Evolutionary conservation across 2,888 invertebrate species (phyloP).

Genomic region (Scaptomyza polygonia): DNA sequence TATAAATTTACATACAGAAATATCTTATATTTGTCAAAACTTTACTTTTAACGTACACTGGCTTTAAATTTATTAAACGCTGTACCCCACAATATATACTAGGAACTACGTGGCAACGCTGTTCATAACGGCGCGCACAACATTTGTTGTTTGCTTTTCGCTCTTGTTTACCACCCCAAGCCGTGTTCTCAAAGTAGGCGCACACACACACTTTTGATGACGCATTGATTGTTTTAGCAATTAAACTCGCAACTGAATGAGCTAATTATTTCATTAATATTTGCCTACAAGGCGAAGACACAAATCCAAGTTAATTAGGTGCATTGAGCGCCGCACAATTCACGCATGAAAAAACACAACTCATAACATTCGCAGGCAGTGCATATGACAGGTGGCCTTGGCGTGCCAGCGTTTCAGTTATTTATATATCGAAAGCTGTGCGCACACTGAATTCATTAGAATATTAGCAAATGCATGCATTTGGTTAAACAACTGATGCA

Average conservation of each 20-base stretch:
- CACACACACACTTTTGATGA: slow-evolving; percentile 18
- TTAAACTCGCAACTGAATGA: slow-evolving; percentile 18
- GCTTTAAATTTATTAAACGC: neutral
- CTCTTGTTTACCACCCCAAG: slow-evolving; percentile 10
- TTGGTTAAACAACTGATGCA: slow-evolving; percentile 15
- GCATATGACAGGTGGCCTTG: slow-evolving; percentile 71
- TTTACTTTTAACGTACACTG: neutral
- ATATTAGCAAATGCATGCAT: slow-evolving; percentile 9
- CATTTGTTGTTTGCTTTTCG: slow-evolving; percentile 24
- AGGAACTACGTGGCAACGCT: slow-evolving; percentile 39
- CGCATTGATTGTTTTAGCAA: slow-evolving; percentile 56
- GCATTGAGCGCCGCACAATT: slow-evolving; percentile 21
- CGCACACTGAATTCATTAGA: slow-evolving; percentile 26
- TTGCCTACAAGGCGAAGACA: slow-evolving; percentile 22
- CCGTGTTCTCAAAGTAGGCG: neutral
- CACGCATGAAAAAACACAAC: slow-evolving; percentile 53
- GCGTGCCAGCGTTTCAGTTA: slow-evolving; percentile 29
- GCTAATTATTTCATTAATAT: slow-evolving; percentile 50
- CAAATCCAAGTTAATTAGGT: slow-evolving; percentile 43
- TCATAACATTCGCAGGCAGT: slow-evolving; percentile 46
- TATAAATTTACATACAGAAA: neutral
- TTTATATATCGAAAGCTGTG: slow-evolving; percentile 39
- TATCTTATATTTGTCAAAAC: neutral
- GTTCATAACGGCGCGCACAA: slow-evolving; percentile 24
- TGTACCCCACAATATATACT: neutral